Evolutionary conservation across 1,140 invertebrate species (phyloP).

Genomic region (Diachasma alloeum): DNA sequence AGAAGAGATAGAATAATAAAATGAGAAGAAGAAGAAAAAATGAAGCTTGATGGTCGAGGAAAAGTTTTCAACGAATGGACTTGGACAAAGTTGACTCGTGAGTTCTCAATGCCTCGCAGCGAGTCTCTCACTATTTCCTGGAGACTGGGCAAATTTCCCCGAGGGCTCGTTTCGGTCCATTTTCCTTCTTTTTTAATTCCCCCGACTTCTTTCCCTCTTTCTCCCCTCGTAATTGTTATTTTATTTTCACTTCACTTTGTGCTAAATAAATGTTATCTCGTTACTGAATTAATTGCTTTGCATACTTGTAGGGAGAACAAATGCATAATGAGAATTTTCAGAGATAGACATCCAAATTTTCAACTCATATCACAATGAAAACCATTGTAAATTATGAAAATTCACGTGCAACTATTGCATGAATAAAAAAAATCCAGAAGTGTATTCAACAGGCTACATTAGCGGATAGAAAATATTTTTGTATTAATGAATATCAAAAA

Average conservation of each 20-base stretch:
- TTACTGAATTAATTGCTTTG: too few relatives aligned
- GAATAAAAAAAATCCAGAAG: too few relatives aligned
- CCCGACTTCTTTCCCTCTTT: not conserved
- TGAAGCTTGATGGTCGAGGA: not conserved
- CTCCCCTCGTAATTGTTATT: slow-evolving; percentile 22
- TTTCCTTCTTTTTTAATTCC: not conserved
- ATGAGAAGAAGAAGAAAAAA: not conserved
- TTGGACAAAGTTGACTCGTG: not conserved
- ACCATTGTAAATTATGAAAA: not conserved
- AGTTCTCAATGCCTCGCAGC: not conserved
- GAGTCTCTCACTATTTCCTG: not conserved
- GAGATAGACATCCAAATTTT: too few relatives aligned
- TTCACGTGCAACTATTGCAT: too few relatives aligned
- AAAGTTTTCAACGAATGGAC: not conserved
- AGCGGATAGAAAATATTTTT: too few relatives aligned
- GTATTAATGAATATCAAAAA: too few relatives aligned
- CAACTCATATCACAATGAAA: not conserved
- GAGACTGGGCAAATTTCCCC: slow-evolving; percentile 30
- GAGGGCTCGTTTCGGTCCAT: slow-evolving; percentile 24
- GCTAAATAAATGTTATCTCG: not conserved
- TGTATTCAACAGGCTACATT: too few relatives aligned
- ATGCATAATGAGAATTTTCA: too few relatives aligned
- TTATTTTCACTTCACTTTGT: slow-evolving; percentile 13
- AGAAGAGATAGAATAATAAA: not conserved
- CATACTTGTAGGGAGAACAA: too few relatives aligned